A percentile compares a stretch with the other conserved stretches of the same genome.
Conservation (phyloP, 1,140 invertebrate genomes). For the Musca vetustissima region DNA sequence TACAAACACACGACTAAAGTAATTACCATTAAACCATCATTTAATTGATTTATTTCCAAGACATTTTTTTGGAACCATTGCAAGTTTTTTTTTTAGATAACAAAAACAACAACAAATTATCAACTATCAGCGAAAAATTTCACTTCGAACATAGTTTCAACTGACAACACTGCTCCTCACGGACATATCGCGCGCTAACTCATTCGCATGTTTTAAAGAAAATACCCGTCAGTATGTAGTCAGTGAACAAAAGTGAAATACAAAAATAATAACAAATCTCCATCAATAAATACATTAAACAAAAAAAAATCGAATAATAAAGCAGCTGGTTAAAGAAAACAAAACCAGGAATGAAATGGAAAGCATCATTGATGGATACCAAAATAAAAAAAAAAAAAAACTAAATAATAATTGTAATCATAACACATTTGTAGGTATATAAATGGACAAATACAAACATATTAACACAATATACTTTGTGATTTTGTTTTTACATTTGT, state of each 20-base stretch:
- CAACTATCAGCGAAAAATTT: background rate
- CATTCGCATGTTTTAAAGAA: background rate
- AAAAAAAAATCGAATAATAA: background rate
- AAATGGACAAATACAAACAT: background rate
- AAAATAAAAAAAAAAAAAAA: no score
- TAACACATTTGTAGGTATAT: background rate
- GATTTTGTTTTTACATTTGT: no score
- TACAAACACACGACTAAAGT: no score
- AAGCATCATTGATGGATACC: background rate
- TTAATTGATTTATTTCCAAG: no score
- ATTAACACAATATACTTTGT: no score
- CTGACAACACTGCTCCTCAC: background rate
- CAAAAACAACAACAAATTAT: no score
- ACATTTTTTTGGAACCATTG: no score
- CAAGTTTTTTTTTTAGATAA: no score
- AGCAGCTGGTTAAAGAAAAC: background rate
- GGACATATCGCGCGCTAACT: background rate
- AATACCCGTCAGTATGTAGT: background rate
- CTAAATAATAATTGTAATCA: background rate
- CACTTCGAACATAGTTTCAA: constrained; percentile 9
- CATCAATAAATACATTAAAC: constrained; percentile 12
- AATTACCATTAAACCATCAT: no score
- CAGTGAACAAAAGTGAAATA: background rate
- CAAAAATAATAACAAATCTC: constrained; percentile 11
- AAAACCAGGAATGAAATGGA: constrained; percentile 5